A percentile compares a stretch with the other conserved stretches of the same genome.
phyloP scores from a whole-genome alignment of 2,888 invertebrate species.

The Papilio protenor region DNA sequence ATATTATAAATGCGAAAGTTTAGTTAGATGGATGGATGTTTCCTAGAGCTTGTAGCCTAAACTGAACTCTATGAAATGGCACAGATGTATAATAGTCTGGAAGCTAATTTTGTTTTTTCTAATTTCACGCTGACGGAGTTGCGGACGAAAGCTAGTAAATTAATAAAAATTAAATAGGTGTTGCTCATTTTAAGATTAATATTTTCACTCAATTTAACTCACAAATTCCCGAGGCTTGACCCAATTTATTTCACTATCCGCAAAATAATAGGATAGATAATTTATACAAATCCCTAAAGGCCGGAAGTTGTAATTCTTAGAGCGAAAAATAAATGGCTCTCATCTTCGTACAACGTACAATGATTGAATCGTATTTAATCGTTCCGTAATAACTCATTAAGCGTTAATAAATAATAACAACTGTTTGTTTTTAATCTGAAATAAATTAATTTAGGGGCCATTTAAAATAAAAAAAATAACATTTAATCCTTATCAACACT shows the following conservation, averaged over 20 bases:
- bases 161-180: not conserved
- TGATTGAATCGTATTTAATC: conserved; percentile 8
- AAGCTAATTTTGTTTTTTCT: no score
- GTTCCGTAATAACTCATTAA: not conserved
- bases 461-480: no score
- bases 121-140: no score
- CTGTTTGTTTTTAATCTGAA: no score
- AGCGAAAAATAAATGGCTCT: conserved; percentile 17
- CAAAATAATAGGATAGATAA: conserved; percentile 50
- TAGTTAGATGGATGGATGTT: no score
- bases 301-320: conserved; percentile 29
- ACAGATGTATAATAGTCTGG: no score
- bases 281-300: conserved; percentile 39
- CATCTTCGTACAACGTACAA: not conserved
- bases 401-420: not conserved
- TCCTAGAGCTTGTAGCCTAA: no score
- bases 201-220: conserved; percentile 30
- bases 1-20: no score
- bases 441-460: no score
- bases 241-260: conserved; percentile 54
- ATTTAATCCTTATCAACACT: no score
- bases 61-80: no score
- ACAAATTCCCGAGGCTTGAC: conserved; percentile 43
- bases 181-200: conserved; percentile 9
- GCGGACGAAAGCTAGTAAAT: no score